These are phyloP conservation scores for Dicentrarchus labrax DNA, from an alignment of 2,113 vertebrate genomes.

Conservation along the genomic window DNA sequence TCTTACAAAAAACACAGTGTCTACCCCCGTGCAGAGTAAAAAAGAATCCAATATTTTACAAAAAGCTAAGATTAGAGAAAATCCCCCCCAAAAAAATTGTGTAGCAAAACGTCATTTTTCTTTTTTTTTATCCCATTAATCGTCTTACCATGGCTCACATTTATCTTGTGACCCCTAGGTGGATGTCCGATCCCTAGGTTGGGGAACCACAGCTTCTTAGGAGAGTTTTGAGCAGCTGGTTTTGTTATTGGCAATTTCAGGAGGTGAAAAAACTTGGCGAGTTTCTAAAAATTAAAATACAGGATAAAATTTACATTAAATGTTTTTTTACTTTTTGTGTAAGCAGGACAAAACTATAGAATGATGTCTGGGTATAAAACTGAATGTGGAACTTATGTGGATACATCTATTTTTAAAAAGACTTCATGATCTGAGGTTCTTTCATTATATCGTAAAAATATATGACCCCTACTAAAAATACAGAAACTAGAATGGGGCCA, in stretches of 20 bases:
- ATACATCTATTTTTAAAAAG: slow-evolving; percentile 1
- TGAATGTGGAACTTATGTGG: not conserved
- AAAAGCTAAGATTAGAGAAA: too few species aligned
- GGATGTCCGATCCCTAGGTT: too few species aligned
- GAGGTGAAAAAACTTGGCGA: too few species aligned
- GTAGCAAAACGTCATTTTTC: too few species aligned
- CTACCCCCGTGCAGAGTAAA: too few species aligned
- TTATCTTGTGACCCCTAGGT: too few species aligned
- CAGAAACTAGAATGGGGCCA: not conserved
- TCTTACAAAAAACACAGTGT: too few species aligned
- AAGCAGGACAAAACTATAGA: not conserved
- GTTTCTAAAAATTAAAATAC: not conserved
- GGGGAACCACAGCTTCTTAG: not conserved
- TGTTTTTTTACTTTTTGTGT: not conserved
- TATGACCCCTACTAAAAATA: not conserved
- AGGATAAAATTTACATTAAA: not conserved
- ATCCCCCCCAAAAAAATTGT: too few species aligned
- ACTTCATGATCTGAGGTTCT: slow-evolving; percentile 9
- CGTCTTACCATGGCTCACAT: too few species aligned
- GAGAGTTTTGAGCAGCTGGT: not conserved
- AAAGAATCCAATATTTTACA: too few species aligned
- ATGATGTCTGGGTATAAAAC: not conserved
- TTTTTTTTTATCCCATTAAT: too few species aligned
- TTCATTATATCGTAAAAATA: slow-evolving; percentile 21
- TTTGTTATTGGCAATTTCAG: not conserved